Base-by-base conservation (phyloP, 2,888 invertebrate genomes). In the Limnephilus rhombicus region DNA sequence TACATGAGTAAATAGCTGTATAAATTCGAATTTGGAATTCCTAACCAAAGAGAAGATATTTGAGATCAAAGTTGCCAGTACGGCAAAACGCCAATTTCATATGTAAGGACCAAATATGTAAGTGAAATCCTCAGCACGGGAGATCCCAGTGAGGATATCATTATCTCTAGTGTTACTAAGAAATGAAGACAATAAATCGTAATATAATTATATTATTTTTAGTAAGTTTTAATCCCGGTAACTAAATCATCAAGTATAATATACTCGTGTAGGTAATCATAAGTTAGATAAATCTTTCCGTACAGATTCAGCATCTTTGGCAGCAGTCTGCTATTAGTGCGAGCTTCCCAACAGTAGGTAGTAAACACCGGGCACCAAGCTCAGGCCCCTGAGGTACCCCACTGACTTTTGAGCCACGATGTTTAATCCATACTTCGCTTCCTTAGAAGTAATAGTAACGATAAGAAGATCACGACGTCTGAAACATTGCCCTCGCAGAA, bases 401-500 rank as follows among this genome's bases (percentile, higher is more conserved):
- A 18, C 81, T 24, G 53, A 53, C 37, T 80, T 80, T 89, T 29
- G 80, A 80, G 80, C 80, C 88, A 89, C 88, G 88, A 89, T 34
- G 88, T 80, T 80, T 68, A 41, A 80, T 89, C 80, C 88, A 11
- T 18, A 80, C 34, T 41, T 41, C 88, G 88, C 88, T 80, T 89
- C 88, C 80, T 80, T 41, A 41, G 88, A 80, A 89, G 86, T 86
- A 89, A 80, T 89, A 34, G 80, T 80, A 89, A 89, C 53, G 90
- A 90, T 90, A 90, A 90, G 90, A 34, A 53, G 85, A 90, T 90
- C 90, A 90, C 90, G 90, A 90, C 31, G 90, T 45, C 49, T 53
- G 88, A 53, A 18, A 68, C 83, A 24, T n/a, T 68, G 45, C 90
- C 89, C 53, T 45, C 53, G 34, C 68, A 90, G 90, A 90, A 90